Evolutionary conservation across 2,888 invertebrate species (phyloP).

Genomic region (Hypena proboscidalis): DNA sequence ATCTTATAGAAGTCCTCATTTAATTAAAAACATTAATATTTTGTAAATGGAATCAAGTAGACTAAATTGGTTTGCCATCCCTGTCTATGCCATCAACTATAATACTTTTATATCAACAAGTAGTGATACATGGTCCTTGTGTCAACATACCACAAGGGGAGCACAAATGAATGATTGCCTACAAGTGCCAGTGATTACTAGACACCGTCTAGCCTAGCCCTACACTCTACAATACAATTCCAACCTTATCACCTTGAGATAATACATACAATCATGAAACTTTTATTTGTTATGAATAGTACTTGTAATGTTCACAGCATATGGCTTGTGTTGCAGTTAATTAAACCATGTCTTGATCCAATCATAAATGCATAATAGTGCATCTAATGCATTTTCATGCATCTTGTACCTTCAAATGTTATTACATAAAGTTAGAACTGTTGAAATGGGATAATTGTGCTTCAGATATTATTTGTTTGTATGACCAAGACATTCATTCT

Average conservation of each 20-base stretch:
- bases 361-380: not conserved
- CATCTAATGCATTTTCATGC: no score
- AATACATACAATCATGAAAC: constrained; percentile 6
- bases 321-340: constrained; percentile 6
- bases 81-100: not conserved
- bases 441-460: no score
- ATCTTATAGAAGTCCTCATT: no score
- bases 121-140: constrained; percentile 26
- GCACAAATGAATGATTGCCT: constrained; percentile 81
- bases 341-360: constrained; percentile 4
- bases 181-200: constrained; percentile 74
- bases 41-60: no score
- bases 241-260: constrained; percentile 16
- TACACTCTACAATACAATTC: constrained; percentile 21
- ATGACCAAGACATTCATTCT: no score
- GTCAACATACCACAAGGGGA: constrained; percentile 47
- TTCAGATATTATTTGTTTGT: no score
- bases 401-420: no score
- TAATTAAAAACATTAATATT: no score
- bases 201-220: constrained; percentile 35
- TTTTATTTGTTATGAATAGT: not conserved
- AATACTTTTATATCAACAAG: constrained; percentile 8
- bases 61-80: no score
- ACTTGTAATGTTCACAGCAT: constrained; percentile 10
- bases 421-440: no score